Percentiles rank a stretch among this genome's conserved stretches.
Conservation (phyloP, 2,888 invertebrate species). For the Tricholauxania praeusta region DNA sequence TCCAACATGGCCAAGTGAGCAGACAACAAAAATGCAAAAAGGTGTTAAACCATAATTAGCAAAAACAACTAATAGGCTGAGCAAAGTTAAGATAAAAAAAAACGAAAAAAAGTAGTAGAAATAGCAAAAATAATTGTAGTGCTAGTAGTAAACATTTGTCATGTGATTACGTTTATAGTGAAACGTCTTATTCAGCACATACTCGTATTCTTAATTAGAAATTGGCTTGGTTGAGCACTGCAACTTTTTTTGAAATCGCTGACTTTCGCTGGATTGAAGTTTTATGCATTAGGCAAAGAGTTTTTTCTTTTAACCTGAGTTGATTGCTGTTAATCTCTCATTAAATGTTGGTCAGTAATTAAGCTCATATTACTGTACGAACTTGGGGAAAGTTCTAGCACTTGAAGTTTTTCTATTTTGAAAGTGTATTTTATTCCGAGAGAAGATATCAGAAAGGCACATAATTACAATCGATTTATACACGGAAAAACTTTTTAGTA, state of each 20-base stretch:
- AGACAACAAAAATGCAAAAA: constrained; percentile 5
- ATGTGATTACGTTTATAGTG: constrained; percentile 12
- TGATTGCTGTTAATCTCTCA: too few species aligned
- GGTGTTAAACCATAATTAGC: constrained; percentile 33
- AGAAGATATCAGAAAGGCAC: too few species aligned
- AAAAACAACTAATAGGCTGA: constrained; percentile 12
- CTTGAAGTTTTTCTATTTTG: too few species aligned
- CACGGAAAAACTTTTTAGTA: too few species aligned
- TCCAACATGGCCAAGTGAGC: constrained; percentile 17
- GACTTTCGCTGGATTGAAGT: constrained; percentile 3
- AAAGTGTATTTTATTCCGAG: too few species aligned
- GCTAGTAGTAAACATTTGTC: not conserved
- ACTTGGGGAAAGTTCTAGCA: too few species aligned
- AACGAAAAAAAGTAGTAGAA: not conserved
- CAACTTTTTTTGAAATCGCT: not conserved
- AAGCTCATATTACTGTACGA: too few species aligned
- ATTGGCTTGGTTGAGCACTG: not conserved
- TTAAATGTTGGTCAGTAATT: too few species aligned
- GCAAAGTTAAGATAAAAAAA: not conserved
- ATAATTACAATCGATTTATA: too few species aligned
- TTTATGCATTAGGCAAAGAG: too few species aligned
- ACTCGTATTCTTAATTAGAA: not conserved
- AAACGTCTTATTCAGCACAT: not conserved
- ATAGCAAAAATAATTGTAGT: not conserved
- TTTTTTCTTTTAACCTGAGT: too few species aligned